Evolutionary conservation across 30 jellyfish, hydroid and myxozoan genomes (phyloP).

Genomic region (Hydra vulgaris): DNA sequence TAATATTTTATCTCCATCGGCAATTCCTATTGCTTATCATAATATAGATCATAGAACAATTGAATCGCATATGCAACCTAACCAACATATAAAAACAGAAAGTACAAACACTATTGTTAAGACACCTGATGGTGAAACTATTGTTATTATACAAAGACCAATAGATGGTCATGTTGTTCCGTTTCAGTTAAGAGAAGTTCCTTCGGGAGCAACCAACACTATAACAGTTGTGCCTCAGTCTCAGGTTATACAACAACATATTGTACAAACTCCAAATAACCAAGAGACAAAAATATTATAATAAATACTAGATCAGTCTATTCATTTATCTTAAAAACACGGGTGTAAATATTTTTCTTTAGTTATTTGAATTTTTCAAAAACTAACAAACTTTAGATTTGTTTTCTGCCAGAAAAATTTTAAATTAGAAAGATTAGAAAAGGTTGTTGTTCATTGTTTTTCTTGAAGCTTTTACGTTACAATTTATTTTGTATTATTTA

Average conservation of each 20-base stretch:
- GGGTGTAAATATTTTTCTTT: not conserved
- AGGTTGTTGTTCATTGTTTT: too few relatives aligned
- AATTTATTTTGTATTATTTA: too few relatives aligned
- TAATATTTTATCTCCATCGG: slow-evolving; percentile 54
- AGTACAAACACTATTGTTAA: slow-evolving; percentile 33
- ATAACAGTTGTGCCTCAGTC: slow-evolving; percentile 24
- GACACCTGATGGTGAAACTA: slow-evolving; percentile 43
- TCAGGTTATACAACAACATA: slow-evolving; percentile 27
- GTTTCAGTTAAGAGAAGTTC: slow-evolving; percentile 22
- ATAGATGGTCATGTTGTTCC: slow-evolving; percentile 30
- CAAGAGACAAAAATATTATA: not conserved
- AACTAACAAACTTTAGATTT: not conserved
- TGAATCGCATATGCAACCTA: slow-evolving; percentile 68
- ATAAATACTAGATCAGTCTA: not conserved
- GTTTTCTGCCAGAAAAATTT: too few relatives aligned
- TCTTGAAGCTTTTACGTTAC: too few relatives aligned
- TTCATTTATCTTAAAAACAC: not conserved
- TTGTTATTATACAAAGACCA: slow-evolving; percentile 34
- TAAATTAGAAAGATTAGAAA: too few relatives aligned
- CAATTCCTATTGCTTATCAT: slow-evolving; percentile 28
- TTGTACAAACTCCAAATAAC: not conserved
- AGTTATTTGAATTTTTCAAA: too few relatives aligned
- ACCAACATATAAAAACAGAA: slow-evolving; percentile 19
- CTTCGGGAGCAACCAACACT: slow-evolving; percentile 8
- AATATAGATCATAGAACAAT: slow-evolving; percentile 70